Conservation (phyloP, 2,888 invertebrate species). For the Cheilosia variabilis region DNA sequence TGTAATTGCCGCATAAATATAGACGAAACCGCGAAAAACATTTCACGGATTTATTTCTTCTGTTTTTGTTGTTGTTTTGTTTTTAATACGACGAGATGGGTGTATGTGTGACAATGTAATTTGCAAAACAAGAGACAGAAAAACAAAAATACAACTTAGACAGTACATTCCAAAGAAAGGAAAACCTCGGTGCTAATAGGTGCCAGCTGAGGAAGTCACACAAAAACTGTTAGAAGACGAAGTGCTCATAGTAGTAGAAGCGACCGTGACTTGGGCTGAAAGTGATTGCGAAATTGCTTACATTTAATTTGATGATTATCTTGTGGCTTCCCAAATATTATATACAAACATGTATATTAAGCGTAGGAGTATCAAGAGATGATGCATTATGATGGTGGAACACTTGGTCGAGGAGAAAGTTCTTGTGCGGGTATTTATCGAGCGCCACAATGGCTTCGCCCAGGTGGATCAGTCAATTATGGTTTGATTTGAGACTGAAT, state of each 20-base stretch:
- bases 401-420: neutral
- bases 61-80: constrained; percentile 6
- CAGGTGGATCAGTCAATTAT: neutral
- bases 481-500: no score
- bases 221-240: neutral
- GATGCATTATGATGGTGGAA: neutral
- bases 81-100: neutral
- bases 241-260: neutral
- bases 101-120: constrained; percentile 27
- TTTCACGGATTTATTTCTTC: constrained; percentile 54
- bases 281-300: constrained; percentile 19
- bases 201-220: constrained; percentile 6
- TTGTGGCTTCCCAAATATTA: constrained; percentile 9
- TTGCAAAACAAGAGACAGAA: constrained; percentile 5
- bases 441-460: neutral
- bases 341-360: neutral
- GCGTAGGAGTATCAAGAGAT: constrained; percentile 14
- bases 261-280: constrained; percentile 15
- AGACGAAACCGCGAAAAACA: constrained; percentile 63
- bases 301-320: constrained; percentile 5
- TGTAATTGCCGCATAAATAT: constrained; percentile 64
- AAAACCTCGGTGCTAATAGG: constrained; percentile 31
- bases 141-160: constrained; percentile 6
- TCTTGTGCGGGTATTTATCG: neutral
- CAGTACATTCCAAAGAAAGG: constrained; percentile 46